These are phyloP conservation scores for Castor canadensis DNA, from an alignment of 2,113 vertebrate genomes.

Conservation along the genomic window DNA sequence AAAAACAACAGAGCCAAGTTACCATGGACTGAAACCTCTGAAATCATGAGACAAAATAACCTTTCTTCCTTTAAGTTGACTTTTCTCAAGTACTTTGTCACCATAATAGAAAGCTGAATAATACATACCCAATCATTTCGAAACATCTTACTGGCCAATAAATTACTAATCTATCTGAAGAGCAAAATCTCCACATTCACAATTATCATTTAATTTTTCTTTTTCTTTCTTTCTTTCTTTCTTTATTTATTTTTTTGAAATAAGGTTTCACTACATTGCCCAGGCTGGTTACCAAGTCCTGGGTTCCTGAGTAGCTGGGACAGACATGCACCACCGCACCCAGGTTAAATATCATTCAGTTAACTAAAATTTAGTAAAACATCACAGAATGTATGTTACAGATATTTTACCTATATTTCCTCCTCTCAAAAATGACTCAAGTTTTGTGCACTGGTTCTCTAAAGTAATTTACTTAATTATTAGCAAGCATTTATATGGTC, in stretches of 20 bases:
- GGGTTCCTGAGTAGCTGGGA: not conserved
- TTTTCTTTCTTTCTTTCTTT: not conserved
- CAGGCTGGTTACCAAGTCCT: no score
- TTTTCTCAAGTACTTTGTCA: not conserved
- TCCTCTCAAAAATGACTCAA: slow-evolving; percentile 22
- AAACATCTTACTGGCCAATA: not conserved
- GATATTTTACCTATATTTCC: not conserved
- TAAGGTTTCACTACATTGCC: no score
- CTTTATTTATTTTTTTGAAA: no score
- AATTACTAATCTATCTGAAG: slow-evolving; percentile 23
- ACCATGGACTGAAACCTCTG: not conserved
- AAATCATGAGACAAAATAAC: not conserved
- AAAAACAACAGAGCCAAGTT: not conserved
- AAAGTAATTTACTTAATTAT: slow-evolving; percentile 41
- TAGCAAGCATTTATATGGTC: slow-evolving; percentile 30
- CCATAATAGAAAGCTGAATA: not conserved
- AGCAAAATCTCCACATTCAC: slow-evolving; percentile 35
- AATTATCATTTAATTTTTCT: not conserved
- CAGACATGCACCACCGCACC: not conserved
- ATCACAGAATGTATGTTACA: not conserved
- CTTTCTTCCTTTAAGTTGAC: not conserved
- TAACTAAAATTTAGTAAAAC: slow-evolving; percentile 38
- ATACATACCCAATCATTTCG: not conserved
- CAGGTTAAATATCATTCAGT: not conserved
- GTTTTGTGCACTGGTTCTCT: not conserved